A percentile compares a stretch with the other conserved stretches of the same genome.
Conservation (phyloP, 2,797 vertebrate species). For the Phaenicophaeus curvirostris region DNA sequence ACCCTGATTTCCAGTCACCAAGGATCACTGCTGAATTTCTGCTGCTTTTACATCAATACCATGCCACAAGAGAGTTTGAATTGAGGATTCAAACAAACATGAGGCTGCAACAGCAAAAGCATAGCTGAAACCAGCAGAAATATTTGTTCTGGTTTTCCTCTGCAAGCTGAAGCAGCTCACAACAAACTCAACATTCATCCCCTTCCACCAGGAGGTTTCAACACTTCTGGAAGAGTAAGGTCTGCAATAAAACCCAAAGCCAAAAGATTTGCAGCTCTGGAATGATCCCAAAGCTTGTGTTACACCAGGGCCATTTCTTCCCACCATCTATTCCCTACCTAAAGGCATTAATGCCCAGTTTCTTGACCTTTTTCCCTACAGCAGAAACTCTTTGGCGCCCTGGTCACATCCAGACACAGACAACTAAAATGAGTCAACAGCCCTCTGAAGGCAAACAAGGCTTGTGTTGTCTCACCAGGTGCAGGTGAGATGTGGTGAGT, state of each 20-base stretch:
- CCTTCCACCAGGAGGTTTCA: neutral
- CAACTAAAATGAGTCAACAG: neutral
- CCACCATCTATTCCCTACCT: neutral
- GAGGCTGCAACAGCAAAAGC: neutral
- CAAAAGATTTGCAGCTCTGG: neutral
- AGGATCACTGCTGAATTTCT: neutral
- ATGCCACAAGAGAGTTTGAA: neutral
- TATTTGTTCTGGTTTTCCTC: neutral
- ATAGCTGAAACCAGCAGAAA: neutral
- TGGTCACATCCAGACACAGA: neutral
- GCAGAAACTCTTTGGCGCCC: neutral
- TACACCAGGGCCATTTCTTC: neutral
- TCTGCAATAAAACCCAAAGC: neutral
- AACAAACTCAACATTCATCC: neutral
- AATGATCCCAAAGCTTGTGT: neutral
- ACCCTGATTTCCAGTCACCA: neutral
- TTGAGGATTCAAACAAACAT: neutral
- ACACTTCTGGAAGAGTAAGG: neutral
- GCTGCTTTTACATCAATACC: neutral
- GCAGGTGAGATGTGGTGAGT: constrained; percentile 24
- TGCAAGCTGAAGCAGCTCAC: neutral
- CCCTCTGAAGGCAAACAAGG: neutral
- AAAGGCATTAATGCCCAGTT: neutral
- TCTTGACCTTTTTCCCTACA: neutral
- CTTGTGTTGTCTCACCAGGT: neutral